Evolutionary conservation across 2,797 vertebrate genomes (phyloP).

Genomic region (Danio jaintianensis): DNA sequence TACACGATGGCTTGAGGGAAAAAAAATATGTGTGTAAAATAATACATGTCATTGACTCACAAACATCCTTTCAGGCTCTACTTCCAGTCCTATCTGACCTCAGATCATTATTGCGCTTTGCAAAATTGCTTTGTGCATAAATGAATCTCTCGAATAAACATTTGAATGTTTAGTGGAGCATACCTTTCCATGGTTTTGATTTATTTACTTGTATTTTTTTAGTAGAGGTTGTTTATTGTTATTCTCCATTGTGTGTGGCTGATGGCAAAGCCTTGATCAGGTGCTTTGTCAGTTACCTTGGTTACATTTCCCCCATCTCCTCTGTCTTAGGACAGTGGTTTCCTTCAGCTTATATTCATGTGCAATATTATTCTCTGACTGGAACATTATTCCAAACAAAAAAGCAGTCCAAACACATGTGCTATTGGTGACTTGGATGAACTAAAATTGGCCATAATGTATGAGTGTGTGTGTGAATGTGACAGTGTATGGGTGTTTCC

Average conservation of each 20-base stretch:
- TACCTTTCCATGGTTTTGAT: background rate
- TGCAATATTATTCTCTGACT: constrained; percentile 52
- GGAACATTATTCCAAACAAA: constrained; percentile 29
- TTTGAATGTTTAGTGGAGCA: constrained; percentile 22
- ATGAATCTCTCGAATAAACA: constrained; percentile 35
- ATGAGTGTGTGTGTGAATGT: too few relatives aligned
- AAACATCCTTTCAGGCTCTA: background rate
- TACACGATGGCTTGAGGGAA: background rate
- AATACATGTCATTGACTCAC: background rate
- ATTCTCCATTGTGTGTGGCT: constrained; percentile 48
- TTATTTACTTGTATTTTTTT: too few relatives aligned
- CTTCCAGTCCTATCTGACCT: constrained; percentile 11
- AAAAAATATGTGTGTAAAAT: background rate
- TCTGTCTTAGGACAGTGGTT: constrained; percentile 61
- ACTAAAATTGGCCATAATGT: too few relatives aligned
- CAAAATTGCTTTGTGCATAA: constrained; percentile 8
- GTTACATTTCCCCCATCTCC: constrained; percentile 59
- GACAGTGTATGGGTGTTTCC: too few relatives aligned
- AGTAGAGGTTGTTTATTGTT: constrained; percentile 61
- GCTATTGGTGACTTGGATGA: too few relatives aligned
- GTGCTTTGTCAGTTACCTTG: constrained; percentile 65
- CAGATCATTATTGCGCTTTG: constrained; percentile 32
- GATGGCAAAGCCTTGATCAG: constrained; percentile 61
- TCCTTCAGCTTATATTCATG: constrained; percentile 55
- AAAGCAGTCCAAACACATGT: background rate